These are phyloP conservation scores for Heliothis peltigera DNA, from an alignment of 2,888 invertebrate species.

Conservation along the genomic window DNA sequence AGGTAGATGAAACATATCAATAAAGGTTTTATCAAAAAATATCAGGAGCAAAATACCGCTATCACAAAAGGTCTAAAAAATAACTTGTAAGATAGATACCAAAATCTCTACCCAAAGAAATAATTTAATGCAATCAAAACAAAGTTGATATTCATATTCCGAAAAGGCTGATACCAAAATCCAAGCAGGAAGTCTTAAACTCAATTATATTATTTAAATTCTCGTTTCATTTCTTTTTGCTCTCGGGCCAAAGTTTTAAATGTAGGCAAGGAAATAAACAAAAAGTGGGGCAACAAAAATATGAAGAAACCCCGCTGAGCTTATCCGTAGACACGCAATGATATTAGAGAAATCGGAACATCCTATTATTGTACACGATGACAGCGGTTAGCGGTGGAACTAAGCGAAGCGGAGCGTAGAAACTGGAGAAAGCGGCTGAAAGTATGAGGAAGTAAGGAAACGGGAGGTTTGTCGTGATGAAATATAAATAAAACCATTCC, in stretches of 20 bases:
- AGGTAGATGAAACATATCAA: background rate
- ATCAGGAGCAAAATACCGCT: background rate
- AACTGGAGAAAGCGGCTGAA: constrained; percentile 11
- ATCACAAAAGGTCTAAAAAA: background rate
- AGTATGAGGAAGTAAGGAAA: constrained; percentile 26
- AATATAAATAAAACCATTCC: background rate
- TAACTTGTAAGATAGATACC: constrained; percentile 11
- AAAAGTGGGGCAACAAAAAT: constrained; percentile 63
- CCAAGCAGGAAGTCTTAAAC: constrained; percentile 56
- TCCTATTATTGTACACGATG: constrained; percentile 51
- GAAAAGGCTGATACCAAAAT: constrained; percentile 28
- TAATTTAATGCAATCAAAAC: constrained; percentile 27
- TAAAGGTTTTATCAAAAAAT: background rate
- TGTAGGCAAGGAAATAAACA: constrained; percentile 62
- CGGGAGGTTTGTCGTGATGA: background rate
- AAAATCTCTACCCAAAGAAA: background rate
- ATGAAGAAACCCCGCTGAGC: constrained; percentile 60
- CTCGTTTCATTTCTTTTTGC: constrained; percentile 57
- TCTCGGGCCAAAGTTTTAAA: constrained; percentile 52
- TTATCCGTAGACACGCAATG: constrained; percentile 59
- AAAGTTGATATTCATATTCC: constrained; percentile 34
- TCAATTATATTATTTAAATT: constrained; percentile 62
- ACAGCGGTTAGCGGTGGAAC: constrained; percentile 37
- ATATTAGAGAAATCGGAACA: constrained; percentile 66
- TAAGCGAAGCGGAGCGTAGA: constrained; percentile 27